phyloP scores from a whole-genome alignment of 2,888 invertebrate genomes.

The Ceraclea dissimilis region DNA sequence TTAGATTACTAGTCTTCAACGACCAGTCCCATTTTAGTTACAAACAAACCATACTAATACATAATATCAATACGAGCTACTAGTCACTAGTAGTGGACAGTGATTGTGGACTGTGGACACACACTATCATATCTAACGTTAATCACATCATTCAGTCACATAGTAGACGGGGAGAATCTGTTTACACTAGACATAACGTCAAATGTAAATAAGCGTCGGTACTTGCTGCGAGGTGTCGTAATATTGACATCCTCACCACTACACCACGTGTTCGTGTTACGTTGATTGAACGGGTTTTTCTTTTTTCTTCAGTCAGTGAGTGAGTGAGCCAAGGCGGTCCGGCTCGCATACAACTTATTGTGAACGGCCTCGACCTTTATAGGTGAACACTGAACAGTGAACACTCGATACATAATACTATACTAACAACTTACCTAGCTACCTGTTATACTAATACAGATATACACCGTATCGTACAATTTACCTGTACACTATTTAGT shows the following conservation, averaged over 20 bases:
- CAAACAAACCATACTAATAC: too few relatives aligned
- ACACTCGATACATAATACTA: too few relatives aligned
- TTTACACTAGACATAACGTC: neutral
- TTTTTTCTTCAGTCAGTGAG: neutral
- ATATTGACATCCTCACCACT: neutral
- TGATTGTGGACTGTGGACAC: too few relatives aligned
- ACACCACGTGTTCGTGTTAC: too few relatives aligned
- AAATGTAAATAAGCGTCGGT: neutral
- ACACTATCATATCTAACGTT: too few relatives aligned
- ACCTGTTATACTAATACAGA: too few relatives aligned
- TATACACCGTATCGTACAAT: too few relatives aligned
- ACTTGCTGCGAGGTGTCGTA: neutral
- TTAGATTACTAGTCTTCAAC: neutral
- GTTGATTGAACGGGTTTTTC: neutral
- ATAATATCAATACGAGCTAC: too few relatives aligned
- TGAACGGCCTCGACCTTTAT: constrained; percentile 16
- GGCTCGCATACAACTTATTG: constrained; percentile 2
- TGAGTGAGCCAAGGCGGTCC: neutral
- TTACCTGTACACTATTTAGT: too few relatives aligned
- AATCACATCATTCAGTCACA: too few relatives aligned
- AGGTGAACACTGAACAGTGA: neutral
- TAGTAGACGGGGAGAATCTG: neutral
- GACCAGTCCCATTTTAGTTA: constrained; percentile 3
- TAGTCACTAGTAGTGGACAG: too few relatives aligned
- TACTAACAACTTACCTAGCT: too few relatives aligned